These are phyloP conservation scores for Xenopus laevis DNA, from an alignment of 2,113 vertebrate species.

Conservation along the genomic window DNA sequence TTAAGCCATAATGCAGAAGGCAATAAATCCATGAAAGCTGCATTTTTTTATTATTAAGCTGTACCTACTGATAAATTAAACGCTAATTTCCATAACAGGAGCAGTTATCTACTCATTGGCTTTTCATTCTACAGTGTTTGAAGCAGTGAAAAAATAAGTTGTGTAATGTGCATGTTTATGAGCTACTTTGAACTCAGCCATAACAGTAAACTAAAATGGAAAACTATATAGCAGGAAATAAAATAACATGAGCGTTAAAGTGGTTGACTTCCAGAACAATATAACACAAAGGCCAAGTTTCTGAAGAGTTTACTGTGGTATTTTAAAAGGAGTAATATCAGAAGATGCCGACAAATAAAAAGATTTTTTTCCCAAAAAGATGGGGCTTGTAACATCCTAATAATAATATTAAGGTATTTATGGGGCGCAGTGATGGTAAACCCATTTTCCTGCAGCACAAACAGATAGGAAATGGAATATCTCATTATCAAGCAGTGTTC, in stretches of 20 bases:
- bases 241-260: constrained; percentile 37
- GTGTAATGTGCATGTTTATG: constrained; percentile 46
- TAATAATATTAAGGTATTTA: constrained; percentile 17
- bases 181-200: constrained; percentile 28
- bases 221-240: constrained; percentile 31
- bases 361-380: not conserved
- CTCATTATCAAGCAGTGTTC: too few relatives aligned
- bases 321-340: constrained; percentile 1
- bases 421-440: not conserved
- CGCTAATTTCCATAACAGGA: constrained; percentile 36
- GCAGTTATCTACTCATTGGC: not conserved
- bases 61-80: constrained; percentile 46
- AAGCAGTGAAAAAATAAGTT: constrained; percentile 37
- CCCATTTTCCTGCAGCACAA: too few relatives aligned
- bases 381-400: constrained; percentile 1
- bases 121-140: not conserved
- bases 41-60: constrained; percentile 43
- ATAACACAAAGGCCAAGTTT: not conserved
- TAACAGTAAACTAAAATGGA: constrained; percentile 44
- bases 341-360: constrained; percentile 10
- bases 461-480: too few relatives aligned
- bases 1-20: constrained; percentile 42
- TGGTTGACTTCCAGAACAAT: constrained; percentile 24
- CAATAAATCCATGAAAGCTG: constrained; percentile 18
- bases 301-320: not conserved